Percentiles rank a stretch among this genome's conserved stretches.
These are phyloP conservation scores for Aramus guarauna DNA, from an alignment of 2,113 vertebrate genomes.

Conservation along the genomic window DNA sequence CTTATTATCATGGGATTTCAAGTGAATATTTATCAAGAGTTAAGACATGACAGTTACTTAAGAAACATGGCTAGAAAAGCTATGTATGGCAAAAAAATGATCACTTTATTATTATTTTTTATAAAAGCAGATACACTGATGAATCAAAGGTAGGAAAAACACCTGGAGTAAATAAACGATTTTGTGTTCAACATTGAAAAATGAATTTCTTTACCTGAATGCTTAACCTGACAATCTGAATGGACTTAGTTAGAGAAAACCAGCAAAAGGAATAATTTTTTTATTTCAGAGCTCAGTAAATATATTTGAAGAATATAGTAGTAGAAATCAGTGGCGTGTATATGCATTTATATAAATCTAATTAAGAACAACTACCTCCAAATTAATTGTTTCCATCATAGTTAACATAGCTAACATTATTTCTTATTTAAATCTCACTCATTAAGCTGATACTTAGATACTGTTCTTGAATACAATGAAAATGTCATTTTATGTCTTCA, in stretches of 20 bases:
- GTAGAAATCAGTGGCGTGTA: neutral
- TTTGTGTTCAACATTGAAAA: neutral
- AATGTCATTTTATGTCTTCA: neutral
- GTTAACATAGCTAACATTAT: neutral
- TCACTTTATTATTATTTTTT: neutral
- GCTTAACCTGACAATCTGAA: neutral
- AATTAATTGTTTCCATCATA: neutral
- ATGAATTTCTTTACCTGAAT: neutral
- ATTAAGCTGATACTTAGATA: neutral
- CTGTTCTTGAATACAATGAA: neutral
- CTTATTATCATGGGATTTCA: neutral
- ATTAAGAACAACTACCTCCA: neutral
- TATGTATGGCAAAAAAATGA: neutral
- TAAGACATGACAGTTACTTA: neutral
- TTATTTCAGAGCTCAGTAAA: neutral
- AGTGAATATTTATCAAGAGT: neutral
- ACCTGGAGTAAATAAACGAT: neutral
- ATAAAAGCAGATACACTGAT: neutral
- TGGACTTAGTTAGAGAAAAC: neutral
- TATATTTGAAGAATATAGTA: neutral
- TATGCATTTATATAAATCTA: neutral
- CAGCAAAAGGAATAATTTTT: neutral
- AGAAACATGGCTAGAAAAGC: neutral
- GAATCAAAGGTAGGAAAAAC: neutral
- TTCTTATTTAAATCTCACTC: neutral